Evolutionary conservation across 2,797 vertebrate genomes (phyloP).

Genomic region (Rhabdophis nuchalis): DNA sequence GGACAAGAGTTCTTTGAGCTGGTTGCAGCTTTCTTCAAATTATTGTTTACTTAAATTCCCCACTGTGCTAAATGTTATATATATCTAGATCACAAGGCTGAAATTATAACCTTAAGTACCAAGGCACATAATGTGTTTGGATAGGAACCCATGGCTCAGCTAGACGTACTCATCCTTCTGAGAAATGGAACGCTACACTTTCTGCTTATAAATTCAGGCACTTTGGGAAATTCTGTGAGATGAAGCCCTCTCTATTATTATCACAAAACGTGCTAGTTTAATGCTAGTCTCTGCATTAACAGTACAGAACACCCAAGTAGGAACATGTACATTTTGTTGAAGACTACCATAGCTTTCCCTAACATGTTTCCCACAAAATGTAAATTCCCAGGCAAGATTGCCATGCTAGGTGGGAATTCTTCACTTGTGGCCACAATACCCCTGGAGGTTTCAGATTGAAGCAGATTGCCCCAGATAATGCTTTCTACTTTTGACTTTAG

Average conservation of each 20-base stretch:
- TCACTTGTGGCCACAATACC: neutral
- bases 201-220: neutral
- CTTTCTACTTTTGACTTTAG: neutral
- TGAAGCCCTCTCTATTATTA: neutral
- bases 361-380: neutral
- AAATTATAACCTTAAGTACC: conserved; percentile 25
- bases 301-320: neutral
- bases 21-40: conserved; percentile 11
- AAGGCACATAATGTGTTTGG: conserved; percentile 16
- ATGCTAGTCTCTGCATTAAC: neutral
- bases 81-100: conserved; percentile 5
- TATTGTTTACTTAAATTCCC: conserved; percentile 30
- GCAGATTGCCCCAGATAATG: neutral
- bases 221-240: neutral
- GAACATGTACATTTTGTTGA: neutral
- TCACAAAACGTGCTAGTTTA: neutral
- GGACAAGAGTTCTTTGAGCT: conserved; percentile 3
- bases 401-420: neutral
- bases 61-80: conserved; percentile 29
- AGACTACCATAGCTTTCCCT: neutral
- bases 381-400: neutral
- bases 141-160: conserved; percentile 9
- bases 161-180: conserved; percentile 4
- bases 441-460: neutral
- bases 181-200: conserved; percentile 1